Evolutionary conservation across 2,113 vertebrate species (phyloP), one percentile per base, ranked within the genome.

Genomic region (Empidonax alnorum): DNA sequence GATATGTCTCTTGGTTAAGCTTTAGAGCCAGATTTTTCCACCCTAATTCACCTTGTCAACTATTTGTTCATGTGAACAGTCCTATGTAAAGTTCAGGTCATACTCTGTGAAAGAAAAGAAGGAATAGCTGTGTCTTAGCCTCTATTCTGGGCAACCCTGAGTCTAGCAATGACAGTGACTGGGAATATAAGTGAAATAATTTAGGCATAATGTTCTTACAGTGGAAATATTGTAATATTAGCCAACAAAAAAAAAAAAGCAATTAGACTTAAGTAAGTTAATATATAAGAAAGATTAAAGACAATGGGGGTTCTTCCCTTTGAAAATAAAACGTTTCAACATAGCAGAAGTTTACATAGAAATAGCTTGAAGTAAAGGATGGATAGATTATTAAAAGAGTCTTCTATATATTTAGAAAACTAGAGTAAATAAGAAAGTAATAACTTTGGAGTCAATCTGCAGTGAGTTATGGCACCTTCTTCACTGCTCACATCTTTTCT

Each of bases 1-100:
- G 78, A 42, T 91, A 58, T 31, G 53, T 75, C 79, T 80, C 49
- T 89, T 71, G 20, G 44, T 95, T 87, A 91, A 87, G 85, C 31
- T 89, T 91, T 66, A 85, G 49, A 52, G 55, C 10, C 28, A 84
- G 28, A 90, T 88, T 96, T 78, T 94, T 94, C 89, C 91, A 59
- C 41, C 7, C 49, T 89, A 59, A 71, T 91, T 93, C 90, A 88
- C 71, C 46, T 85, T 89, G 30, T 28, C 73, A 53, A 63, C n/a
- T 78, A 55, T 79, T 93, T 86, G 75, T 75, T 89, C 35, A 37
- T 92, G n/a, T 52, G n/a, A 80, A 61, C 21, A 59, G 37, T 50
- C 47, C 67, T 77, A 49, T n/a, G 49, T 58, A 68, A 94, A 89
- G 33, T 86, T 75, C 71, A 74, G 69, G 42, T 84, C 66, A 62